These are phyloP conservation scores for Brienomyrus brachyistius DNA, from an alignment of 2,113 vertebrate genomes.

Conservation along the genomic window DNA sequence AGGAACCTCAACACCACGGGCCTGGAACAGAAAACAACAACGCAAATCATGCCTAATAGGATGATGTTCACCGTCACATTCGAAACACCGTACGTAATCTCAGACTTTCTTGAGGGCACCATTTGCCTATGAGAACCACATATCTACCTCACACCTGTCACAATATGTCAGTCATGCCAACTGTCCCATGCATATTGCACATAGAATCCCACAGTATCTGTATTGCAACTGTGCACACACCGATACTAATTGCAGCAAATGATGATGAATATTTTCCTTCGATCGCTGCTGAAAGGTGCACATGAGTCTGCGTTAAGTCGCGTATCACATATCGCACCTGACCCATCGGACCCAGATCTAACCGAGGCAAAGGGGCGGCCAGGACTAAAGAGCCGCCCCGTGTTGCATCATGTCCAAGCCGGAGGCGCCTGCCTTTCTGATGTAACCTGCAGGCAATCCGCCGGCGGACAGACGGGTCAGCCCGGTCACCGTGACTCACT, in stretches of 20 bases:
- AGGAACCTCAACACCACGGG: slow-evolving; percentile 52
- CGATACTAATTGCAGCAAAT: neutral
- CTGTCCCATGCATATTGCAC: neutral
- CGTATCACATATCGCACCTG: neutral
- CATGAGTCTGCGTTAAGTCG: neutral
- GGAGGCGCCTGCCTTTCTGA: neutral
- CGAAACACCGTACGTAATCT: neutral
- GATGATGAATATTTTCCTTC: neutral
- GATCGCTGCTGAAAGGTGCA: neutral
- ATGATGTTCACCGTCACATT: neutral
- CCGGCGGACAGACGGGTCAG: neutral
- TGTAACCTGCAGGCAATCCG: slow-evolving; percentile 16
- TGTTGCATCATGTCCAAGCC: neutral
- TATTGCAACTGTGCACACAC: neutral
- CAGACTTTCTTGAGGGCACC: neutral
- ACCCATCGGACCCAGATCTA: neutral
- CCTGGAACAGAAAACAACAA: slow-evolving; percentile 34
- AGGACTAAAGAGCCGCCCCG: neutral
- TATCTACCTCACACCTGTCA: neutral
- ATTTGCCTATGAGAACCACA: neutral
- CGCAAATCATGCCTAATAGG: neutral
- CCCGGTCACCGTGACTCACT: neutral
- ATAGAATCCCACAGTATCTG: neutral
- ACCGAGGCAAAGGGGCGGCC: neutral
- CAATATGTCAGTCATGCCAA: neutral